Evolutionary conservation across 2,888 invertebrate species (phyloP), one percentile per base, ranked within the genome.

Genomic region (Hartigia nigra): DNA sequence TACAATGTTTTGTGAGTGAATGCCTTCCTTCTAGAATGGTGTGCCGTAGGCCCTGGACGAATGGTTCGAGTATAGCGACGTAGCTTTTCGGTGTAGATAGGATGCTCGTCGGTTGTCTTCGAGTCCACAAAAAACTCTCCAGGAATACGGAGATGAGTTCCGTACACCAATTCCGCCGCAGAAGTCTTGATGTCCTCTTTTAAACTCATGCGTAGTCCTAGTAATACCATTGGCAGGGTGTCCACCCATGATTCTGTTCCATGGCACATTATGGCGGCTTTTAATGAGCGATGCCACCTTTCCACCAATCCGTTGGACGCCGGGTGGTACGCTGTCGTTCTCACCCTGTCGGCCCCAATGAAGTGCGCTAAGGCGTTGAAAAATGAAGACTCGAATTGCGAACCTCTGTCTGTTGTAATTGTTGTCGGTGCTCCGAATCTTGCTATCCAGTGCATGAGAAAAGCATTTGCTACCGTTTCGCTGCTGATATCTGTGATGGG

Each of bases 271-370:
- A 91, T 80, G 0, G 92, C 89, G 0, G 91, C 85, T 84, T 91
- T 92, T 77, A 92, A 81, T 14, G 87, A 86, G 1, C 92, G 83
- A 81, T 92, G 92, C 78, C 90, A 88, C 4, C 91, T 82, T 81
- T 92, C 91, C 4, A 92, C 86, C 76, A 91, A 85, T 0, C 91
- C 92, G 78, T 92, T 92, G 1, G 90, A 82, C 74, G 87, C 84
- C 36, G 91, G 88, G 80, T 91, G 90, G 80, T 91, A 90, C 23
- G 88, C 82, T 0, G 90, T 88, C 4, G 87, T 89, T 75, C 80
- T 80, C 12, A 76, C 81, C 14, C 82, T 83, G 32, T 77, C 34
- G 12, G 77, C 76, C 32, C 83, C 85, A 12, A 80, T 32, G 9
- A 86, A 37, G 3, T 79, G 74, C n/a, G 80, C 76, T 1, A 87